A percentile compares a stretch with the other conserved stretches of the same genome.
These are phyloP conservation scores for Augochlorella aurata DNA, from an alignment of 2,888 invertebrate species.

Conservation along the genomic window DNA sequence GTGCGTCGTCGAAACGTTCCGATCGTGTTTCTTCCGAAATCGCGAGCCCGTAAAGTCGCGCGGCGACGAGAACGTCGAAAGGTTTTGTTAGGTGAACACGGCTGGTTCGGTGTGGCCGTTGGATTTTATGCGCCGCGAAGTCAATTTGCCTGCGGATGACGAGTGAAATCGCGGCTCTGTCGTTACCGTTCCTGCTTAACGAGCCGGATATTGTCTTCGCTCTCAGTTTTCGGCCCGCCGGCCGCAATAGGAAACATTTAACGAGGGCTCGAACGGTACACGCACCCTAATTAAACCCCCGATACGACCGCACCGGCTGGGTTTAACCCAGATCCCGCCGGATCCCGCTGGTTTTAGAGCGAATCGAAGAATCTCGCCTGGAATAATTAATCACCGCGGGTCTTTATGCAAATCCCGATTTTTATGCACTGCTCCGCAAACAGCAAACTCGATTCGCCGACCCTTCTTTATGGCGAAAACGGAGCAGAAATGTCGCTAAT, in stretches of 20 bases:
- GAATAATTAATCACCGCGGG: conserved; percentile 19
- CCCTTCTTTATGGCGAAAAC: too few species aligned
- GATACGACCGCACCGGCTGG: neutral
- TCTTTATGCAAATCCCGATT: too few species aligned
- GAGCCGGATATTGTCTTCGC: neutral
- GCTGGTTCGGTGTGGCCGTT: neutral
- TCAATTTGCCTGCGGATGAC: neutral
- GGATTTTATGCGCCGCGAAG: neutral
- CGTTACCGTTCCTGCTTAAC: neutral
- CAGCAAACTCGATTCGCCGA: too few species aligned
- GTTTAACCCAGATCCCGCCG: conserved; percentile 9
- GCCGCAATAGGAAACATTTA: conserved; percentile 24
- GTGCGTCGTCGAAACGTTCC: neutral
- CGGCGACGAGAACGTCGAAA: neutral
- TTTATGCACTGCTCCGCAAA: too few species aligned
- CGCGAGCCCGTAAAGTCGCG: neutral
- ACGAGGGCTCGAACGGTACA: conserved; percentile 4
- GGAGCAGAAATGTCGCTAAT: too few species aligned
- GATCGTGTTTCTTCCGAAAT: conserved; percentile 42
- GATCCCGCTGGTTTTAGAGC: conserved; percentile 11
- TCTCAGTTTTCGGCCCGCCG: neutral
- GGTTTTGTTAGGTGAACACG: neutral
- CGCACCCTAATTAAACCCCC: conserved; percentile 10
- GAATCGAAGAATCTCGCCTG: conserved; percentile 1
- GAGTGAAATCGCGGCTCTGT: neutral